These are phyloP conservation scores for Lycia hirtaria DNA, from an alignment of 2,888 invertebrate genomes.

Conservation along the genomic window DNA sequence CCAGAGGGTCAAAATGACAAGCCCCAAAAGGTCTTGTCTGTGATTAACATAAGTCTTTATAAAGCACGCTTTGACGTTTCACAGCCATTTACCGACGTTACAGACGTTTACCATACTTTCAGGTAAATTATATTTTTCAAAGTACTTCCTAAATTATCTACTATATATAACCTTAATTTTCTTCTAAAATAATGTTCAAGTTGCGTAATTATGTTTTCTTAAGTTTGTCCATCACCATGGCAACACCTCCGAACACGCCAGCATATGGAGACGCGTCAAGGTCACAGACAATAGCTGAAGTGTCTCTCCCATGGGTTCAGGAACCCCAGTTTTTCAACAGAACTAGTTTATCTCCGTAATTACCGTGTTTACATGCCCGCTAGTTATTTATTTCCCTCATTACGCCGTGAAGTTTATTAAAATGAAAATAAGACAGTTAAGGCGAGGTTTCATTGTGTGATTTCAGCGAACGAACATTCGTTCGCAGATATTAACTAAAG, in stretches of 20 bases:
- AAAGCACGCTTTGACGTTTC: too few relatives aligned
- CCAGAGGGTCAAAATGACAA: too few relatives aligned
- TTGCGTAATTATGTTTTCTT: too few relatives aligned
- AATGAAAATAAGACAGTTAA: constrained; percentile 26
- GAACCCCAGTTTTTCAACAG: constrained; percentile 19
- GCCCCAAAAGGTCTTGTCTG: too few relatives aligned
- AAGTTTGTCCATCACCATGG: neutral
- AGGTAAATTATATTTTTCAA: too few relatives aligned
- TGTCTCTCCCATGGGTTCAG: constrained; percentile 25
- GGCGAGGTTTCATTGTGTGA: neutral
- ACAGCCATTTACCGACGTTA: too few relatives aligned
- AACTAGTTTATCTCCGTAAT: constrained; percentile 33
- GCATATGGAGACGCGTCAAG: neutral
- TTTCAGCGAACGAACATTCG: constrained; percentile 2
- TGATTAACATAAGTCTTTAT: too few relatives aligned
- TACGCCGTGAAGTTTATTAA: constrained; percentile 25
- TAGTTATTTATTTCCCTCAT: constrained; percentile 30
- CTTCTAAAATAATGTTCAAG: too few relatives aligned
- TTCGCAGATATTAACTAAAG: too few relatives aligned
- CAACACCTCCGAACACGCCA: neutral
- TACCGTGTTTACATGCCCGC: constrained; percentile 30
- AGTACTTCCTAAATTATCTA: too few relatives aligned
- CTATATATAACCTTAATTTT: too few relatives aligned
- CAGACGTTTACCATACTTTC: too few relatives aligned
- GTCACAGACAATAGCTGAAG: constrained; percentile 18